phyloP scores from a whole-genome alignment of 2,797 vertebrate genomes.

The Hypotaenidia okinawae region DNA sequence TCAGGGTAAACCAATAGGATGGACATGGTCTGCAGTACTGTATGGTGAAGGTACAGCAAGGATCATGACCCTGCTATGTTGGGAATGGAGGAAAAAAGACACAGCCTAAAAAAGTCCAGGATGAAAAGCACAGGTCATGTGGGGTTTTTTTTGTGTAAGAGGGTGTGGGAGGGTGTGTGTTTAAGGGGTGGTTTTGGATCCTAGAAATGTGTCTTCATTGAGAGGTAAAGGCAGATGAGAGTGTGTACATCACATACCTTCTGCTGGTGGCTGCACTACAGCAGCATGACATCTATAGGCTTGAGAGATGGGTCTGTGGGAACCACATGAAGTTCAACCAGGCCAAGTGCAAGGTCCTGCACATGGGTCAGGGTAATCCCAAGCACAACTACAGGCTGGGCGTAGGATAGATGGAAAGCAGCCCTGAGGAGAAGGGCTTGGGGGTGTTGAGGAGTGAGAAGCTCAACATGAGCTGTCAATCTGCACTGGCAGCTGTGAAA shows the following conservation, averaged over 20 bases:
- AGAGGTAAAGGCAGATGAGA: background rate
- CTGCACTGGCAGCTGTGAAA: too few species aligned
- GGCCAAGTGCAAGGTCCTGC: too few species aligned
- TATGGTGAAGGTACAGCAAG: background rate
- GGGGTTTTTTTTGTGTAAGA: accelerated
- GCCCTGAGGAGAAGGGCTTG: too few species aligned
- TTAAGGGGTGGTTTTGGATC: too few species aligned
- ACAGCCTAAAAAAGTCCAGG: background rate
- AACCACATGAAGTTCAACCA: too few species aligned
- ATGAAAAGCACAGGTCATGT: background rate
- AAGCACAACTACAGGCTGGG: too few species aligned
- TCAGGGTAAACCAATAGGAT: background rate
- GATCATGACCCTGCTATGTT: background rate
- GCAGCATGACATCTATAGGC: background rate
- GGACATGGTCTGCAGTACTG: background rate
- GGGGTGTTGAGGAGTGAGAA: too few species aligned
- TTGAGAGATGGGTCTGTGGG: too few species aligned
- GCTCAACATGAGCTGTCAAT: too few species aligned
- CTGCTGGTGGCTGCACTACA: background rate
- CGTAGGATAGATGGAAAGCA: too few species aligned
- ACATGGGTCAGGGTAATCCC: too few species aligned
- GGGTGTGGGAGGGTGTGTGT: too few species aligned
- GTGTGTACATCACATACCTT: background rate
- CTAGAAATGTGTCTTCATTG: background rate
- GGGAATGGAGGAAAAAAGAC: background rate